Conservation (phyloP, 2,797 vertebrate genomes). For the Pangasius larnaudii region DNA sequence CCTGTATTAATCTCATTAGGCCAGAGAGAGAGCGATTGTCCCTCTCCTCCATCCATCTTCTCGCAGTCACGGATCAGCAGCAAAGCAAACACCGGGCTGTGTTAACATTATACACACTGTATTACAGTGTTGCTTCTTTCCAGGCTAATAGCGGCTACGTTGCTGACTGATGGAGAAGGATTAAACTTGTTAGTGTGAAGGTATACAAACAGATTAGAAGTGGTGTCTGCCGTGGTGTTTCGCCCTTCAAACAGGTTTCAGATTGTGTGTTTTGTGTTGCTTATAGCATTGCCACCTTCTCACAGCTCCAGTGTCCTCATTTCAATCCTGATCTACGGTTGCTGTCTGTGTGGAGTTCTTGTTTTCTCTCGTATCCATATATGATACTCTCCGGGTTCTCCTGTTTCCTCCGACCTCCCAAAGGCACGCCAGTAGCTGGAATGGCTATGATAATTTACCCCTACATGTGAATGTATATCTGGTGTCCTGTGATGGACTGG, state of each 20-base stretch:
- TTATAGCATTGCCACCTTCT: background rate
- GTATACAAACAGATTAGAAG: background rate
- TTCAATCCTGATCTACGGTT: background rate
- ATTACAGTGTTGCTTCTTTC: slow-evolving; percentile 30
- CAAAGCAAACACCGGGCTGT: slow-evolving; percentile 63
- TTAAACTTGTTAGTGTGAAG: slow-evolving; percentile 41
- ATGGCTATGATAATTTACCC: background rate
- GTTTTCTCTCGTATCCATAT: background rate
- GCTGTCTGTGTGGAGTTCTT: background rate
- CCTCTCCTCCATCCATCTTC: slow-evolving; percentile 69
- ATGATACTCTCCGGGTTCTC: background rate
- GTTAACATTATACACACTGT: slow-evolving; percentile 42
- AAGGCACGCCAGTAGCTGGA: background rate
- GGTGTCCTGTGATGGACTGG: background rate
- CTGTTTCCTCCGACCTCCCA: background rate
- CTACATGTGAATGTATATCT: background rate
- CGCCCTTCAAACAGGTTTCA: background rate
- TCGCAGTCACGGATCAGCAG: slow-evolving; percentile 54
- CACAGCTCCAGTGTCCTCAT: background rate
- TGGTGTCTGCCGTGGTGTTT: background rate
- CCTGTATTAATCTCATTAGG: slow-evolving; percentile 69
- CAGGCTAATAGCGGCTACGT: slow-evolving; percentile 37
- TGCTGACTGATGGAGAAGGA: slow-evolving; percentile 21
- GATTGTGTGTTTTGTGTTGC: background rate
- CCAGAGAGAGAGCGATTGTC: slow-evolving; percentile 69